These are phyloP conservation scores for Sinotaia quadrata DNA, from an alignment of 2,888 invertebrate species.

Conservation along the genomic window DNA sequence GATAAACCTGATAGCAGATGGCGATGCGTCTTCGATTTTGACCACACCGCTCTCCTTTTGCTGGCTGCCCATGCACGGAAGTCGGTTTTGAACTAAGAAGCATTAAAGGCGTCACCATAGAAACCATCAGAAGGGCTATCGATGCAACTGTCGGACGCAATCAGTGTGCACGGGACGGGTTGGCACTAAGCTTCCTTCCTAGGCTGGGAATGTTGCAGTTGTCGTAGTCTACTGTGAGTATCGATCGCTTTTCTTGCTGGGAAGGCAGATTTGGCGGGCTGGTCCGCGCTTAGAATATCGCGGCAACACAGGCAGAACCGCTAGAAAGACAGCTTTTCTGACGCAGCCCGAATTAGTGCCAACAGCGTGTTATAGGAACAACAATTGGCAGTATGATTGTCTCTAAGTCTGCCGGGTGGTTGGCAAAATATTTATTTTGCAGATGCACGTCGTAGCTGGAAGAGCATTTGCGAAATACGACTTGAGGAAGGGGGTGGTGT, in stretches of 20 bases:
- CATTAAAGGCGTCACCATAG: slow-evolving; percentile 21
- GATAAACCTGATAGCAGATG: slow-evolving; percentile 7
- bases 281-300: too few relatives aligned
- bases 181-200: too few relatives aligned
- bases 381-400: too few relatives aligned
- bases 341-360: too few relatives aligned
- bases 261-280: too few relatives aligned
- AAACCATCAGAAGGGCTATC: slow-evolving; percentile 13
- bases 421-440: too few relatives aligned
- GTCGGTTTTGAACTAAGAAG: slow-evolving; percentile 12
- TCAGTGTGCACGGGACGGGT: slow-evolving; percentile 1
- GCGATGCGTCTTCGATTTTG: slow-evolving; percentile 3
- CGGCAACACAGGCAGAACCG: too few relatives aligned
- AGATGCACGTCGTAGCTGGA: background rate
- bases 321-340: too few relatives aligned
- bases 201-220: too few relatives aligned
- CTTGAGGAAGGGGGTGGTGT: background rate
- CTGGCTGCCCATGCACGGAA: slow-evolving; percentile 10
- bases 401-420: too few relatives aligned
- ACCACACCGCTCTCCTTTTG: background rate
- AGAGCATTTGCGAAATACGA: too few relatives aligned
- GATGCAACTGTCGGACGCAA: slow-evolving; percentile 10
- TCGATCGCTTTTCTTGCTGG: background rate
- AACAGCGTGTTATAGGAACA: too few relatives aligned
- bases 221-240: background rate